Conservation (phyloP, 2,797 vertebrate species). For the Sphaeramia orbicularis region DNA sequence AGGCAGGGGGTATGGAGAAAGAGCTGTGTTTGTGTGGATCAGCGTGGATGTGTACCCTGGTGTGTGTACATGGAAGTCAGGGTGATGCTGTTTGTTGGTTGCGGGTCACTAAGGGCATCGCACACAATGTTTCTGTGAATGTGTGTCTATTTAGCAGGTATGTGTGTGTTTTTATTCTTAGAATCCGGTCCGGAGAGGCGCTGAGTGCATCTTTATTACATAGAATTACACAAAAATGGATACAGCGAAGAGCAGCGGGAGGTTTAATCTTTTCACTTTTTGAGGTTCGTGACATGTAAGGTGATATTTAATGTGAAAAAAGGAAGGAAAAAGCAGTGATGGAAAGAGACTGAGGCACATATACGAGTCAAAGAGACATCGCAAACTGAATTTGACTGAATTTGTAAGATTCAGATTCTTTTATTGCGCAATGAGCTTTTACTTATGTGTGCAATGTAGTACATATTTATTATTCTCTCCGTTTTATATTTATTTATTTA, state of each 20-base stretch:
- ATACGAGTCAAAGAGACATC: too few species aligned
- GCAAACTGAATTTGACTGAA: too few species aligned
- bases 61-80: slow-evolving; percentile 31
- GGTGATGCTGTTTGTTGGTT: slow-evolving; percentile 44
- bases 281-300: too few species aligned
- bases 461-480: too few species aligned
- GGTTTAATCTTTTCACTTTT: slow-evolving; percentile 59
- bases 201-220: slow-evolving; percentile 29
- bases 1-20: slow-evolving; percentile 55
- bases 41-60: slow-evolving; percentile 21
- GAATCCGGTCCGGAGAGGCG: slow-evolving; percentile 47
- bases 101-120: slow-evolving; percentile 30
- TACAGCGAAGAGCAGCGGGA: slow-evolving; percentile 45
- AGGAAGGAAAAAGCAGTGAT: too few species aligned
- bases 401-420: too few species aligned
- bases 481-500: too few species aligned
- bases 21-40: slow-evolving; percentile 39
- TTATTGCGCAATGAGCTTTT: too few species aligned
- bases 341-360: too few species aligned
- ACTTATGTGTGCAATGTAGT: too few species aligned
- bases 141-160: slow-evolving; percentile 30
- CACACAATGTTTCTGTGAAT: slow-evolving; percentile 22
- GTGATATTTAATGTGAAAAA: too few species aligned
- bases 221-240: slow-evolving; percentile 32
- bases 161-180: slow-evolving; percentile 32